Percentiles rank a stretch among this genome's conserved stretches.
phyloP scores from a whole-genome alignment of 1,140 invertebrate genomes.

The Elysia chlorotica region DNA sequence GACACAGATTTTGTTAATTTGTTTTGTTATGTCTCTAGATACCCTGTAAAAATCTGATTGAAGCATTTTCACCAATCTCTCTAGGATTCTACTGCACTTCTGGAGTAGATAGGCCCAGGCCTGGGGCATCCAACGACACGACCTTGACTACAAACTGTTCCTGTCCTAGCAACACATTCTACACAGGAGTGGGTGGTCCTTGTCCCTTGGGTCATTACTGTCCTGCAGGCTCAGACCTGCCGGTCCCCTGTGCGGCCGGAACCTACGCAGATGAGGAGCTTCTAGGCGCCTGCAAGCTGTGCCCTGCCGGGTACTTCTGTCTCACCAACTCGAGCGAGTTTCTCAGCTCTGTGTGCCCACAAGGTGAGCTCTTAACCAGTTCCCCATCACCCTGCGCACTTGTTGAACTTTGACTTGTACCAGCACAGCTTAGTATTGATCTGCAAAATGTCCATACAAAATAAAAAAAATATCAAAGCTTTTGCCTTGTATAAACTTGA shows the following conservation, averaged over 20 bases:
- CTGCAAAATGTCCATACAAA: too few species aligned
- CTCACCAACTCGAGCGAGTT: constrained; percentile 33
- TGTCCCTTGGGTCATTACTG: constrained; percentile 57
- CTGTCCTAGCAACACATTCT: constrained; percentile 38
- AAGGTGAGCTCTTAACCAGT: too few species aligned
- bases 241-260: constrained; percentile 45
- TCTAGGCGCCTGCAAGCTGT: constrained; percentile 38
- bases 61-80: constrained; percentile 12
- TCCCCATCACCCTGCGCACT: too few species aligned
- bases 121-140: constrained; percentile 40
- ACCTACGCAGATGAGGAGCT: constrained; percentile 47
- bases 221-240: constrained; percentile 36
- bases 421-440: too few species aligned
- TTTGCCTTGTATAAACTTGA: too few species aligned
- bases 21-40: too few species aligned
- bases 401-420: too few species aligned
- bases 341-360: background rate
- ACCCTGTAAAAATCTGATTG: background rate
- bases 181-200: constrained; percentile 51
- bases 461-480: too few species aligned
- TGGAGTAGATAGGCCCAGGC: constrained; percentile 50
- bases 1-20: too few species aligned
- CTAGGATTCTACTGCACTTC: constrained; percentile 54
- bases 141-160: constrained; percentile 35
- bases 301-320: constrained; percentile 51